Conservation (phyloP, 2,797 vertebrate genomes). For the Oceanodroma leucorhoa region DNA sequence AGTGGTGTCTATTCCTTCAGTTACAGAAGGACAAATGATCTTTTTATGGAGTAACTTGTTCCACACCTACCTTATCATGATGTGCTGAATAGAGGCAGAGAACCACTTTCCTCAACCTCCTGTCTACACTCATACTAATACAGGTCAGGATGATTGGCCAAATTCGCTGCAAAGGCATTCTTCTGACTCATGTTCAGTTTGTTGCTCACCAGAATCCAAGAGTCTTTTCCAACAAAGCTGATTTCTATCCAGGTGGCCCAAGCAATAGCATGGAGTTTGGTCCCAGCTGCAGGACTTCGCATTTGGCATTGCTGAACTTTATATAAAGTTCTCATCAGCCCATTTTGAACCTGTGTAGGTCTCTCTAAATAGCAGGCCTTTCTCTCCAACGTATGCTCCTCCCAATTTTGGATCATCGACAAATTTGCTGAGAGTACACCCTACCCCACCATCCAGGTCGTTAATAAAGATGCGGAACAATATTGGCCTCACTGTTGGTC, state of each 20-base stretch:
- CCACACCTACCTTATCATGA: neutral
- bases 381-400: neutral
- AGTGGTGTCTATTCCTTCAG: neutral
- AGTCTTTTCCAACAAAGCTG: neutral
- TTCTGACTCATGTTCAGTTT: neutral
- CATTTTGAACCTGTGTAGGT: neutral
- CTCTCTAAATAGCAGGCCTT: neutral
- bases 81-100: neutral
- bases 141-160: neutral
- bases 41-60: neutral
- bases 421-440: neutral
- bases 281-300: neutral
- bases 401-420: neutral
- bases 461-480: neutral
- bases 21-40: neutral
- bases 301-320: neutral
- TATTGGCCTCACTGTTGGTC: neutral
- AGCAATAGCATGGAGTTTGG: neutral
- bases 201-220: neutral
- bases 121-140: neutral
- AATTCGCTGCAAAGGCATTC: neutral
- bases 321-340: neutral
- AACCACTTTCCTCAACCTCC: neutral
- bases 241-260: neutral
- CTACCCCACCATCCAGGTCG: neutral